phyloP scores from a whole-genome alignment of 2,113 vertebrate genomes.

The Pipa parva region DNA sequence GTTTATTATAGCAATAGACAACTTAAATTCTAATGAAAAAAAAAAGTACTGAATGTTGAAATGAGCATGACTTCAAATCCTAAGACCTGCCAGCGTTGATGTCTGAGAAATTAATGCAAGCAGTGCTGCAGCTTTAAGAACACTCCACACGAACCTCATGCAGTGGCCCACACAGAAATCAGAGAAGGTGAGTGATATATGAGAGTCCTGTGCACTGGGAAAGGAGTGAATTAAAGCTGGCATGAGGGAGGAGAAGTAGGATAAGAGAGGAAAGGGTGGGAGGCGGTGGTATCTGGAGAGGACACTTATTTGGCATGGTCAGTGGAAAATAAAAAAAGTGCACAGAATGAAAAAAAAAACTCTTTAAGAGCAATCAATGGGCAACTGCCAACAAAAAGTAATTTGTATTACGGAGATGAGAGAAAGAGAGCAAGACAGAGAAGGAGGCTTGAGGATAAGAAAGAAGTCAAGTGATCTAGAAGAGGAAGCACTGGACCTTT shows the following conservation, averaged over 20 bases:
- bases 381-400: slow-evolving; percentile 35
- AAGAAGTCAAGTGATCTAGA: background rate
- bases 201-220: slow-evolving; percentile 28
- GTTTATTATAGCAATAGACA: too few relatives aligned
- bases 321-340: slow-evolving; percentile 36
- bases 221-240: slow-evolving; percentile 36
- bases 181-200: slow-evolving; percentile 42
- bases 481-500: background rate
- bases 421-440: slow-evolving; percentile 32
- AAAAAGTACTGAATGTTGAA: background rate
- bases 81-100: background rate
- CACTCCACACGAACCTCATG: slow-evolving; percentile 8
- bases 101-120: background rate
- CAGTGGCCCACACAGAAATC: slow-evolving; percentile 38
- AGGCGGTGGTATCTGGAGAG: slow-evolving; percentile 32
- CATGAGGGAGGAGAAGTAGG: slow-evolving; percentile 20
- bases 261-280: slow-evolving; percentile 8
- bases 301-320: slow-evolving; percentile 40
- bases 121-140: slow-evolving; percentile 23
- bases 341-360: slow-evolving; percentile 29
- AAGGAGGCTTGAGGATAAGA: background rate
- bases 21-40: background rate
- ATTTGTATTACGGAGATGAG: slow-evolving; percentile 41
- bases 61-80: too few relatives aligned
- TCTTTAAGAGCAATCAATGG: slow-evolving; percentile 33